Conservation (phyloP, 2,113 vertebrate genomes). For the Aythya baeri region DNA sequence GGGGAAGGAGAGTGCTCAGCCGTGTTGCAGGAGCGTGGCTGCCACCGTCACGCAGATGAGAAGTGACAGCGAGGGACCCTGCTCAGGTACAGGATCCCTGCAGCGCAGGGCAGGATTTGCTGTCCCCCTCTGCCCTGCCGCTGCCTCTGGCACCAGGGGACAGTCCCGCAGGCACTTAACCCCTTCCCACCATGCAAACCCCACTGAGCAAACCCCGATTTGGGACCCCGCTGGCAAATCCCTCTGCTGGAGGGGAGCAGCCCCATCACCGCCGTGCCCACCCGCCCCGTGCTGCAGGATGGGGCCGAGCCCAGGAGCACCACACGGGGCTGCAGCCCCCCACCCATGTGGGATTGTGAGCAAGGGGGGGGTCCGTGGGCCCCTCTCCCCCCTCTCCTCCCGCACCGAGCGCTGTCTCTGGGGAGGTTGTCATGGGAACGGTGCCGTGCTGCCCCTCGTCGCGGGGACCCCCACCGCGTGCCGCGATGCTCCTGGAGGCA, state of each 20-base stretch:
- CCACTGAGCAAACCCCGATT: background rate
- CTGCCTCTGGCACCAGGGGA: background rate
- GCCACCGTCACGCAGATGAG: constrained; percentile 33
- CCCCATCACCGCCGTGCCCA: background rate
- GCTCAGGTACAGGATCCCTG: constrained; percentile 51
- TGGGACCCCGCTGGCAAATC: background rate
- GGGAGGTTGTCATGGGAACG: constrained; percentile 66
- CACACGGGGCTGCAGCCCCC: background rate
- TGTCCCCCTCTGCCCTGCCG: background rate
- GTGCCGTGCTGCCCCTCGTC: background rate
- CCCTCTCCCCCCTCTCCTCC: background rate
- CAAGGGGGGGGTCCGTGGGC: background rate
- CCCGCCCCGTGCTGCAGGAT: background rate
- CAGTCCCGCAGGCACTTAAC: background rate
- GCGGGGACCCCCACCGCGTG: background rate
- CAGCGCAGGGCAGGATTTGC: background rate
- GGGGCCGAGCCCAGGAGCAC: background rate
- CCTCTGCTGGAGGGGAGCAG: background rate
- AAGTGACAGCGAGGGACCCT: constrained; percentile 65
- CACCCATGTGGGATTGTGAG: rapidly evolving
- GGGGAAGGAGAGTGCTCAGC: constrained; percentile 53
- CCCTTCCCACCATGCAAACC: background rate
- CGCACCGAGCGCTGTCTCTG: background rate
- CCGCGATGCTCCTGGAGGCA: background rate
- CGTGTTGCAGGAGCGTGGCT: constrained; percentile 35